These are phyloP conservation scores for Melanotaenia parkinsoni DNA, from an alignment of 2,797 vertebrate species.

Conservation along the genomic window DNA sequence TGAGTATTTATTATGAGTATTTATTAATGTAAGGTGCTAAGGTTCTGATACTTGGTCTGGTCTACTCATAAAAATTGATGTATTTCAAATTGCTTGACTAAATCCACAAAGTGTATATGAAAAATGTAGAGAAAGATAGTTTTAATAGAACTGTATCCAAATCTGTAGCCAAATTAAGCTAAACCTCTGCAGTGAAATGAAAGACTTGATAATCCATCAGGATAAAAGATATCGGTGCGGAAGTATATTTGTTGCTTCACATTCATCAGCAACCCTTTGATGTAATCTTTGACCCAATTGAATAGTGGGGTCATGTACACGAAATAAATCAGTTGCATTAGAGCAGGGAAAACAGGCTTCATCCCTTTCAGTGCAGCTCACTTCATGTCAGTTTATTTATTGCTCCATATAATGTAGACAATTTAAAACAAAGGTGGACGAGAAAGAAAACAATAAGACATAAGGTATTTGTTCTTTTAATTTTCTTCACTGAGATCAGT, in stretches of 20 bases:
- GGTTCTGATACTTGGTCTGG: neutral
- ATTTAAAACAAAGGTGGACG: too few species aligned
- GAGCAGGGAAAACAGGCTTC: conserved; percentile 12
- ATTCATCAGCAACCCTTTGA: neutral
- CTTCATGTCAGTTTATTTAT: neutral
- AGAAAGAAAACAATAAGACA: too few species aligned
- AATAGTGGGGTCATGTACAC: conserved; percentile 29
- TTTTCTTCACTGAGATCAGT: too few species aligned
- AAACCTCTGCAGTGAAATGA: conserved; percentile 14
- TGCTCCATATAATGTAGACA: too few species aligned
- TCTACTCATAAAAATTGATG: neutral
- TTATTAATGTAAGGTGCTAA: neutral
- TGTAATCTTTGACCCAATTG: conserved; percentile 39
- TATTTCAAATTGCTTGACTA: conserved; percentile 9
- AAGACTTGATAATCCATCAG: conserved; percentile 25
- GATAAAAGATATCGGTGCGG: conserved; percentile 3
- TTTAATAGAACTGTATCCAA: neutral
- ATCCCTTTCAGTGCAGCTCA: neutral
- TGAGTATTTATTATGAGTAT: neutral
- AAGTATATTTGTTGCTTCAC: conserved; percentile 19
- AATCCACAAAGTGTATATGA: conserved; percentile 18
- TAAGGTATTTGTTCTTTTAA: too few species aligned
- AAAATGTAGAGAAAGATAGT: neutral
- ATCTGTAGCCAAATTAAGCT: conserved; percentile 20
- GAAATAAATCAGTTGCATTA: conserved; percentile 7